Evolutionary conservation across 2,113 vertebrate genomes (phyloP), one percentile per base, ranked within the genome.

Genomic region (Australoheros scitulus): DNA sequence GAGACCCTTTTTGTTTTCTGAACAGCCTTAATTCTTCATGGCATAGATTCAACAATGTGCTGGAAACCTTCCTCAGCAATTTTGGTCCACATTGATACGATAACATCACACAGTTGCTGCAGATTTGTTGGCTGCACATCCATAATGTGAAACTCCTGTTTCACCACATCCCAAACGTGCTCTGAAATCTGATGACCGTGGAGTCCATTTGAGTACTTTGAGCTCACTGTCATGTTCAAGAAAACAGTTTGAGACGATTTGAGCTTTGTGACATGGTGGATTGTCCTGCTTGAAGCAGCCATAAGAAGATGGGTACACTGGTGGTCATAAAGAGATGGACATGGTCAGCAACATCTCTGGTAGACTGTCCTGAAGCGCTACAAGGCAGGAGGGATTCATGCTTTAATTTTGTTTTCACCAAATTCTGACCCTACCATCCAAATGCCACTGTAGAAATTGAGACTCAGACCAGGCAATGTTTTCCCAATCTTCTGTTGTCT

Each of bases 61-160:
- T 68, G 41, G 41, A 18, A 26, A 41, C 22, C 26, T 68, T 68
- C 47, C 41, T 1, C 47, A 29, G 22, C 50, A 5, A 0, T 4
- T 24, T 47, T 4, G 2, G 1, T 70, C 64, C 47, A 11, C 18
- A 50, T 22, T 18, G 64, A 50, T n/a, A 50, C 4, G 0, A 68
- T 29, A 50, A 14, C 41, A 70, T 11, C 41, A 50, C 15, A 68
- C 14, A 47, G 41, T 24, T 68, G 14, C 41, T 11, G 41, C 1
- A 70, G 14, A 70, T 4, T 4, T 70, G 41, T 70, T 47, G 3
- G 24, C 3, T 29, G 22, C 47, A 70, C 41, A 47, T 50, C 64
- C 41, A 68, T 0, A 14, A 68, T 29, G 41, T 50, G 41, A 0
- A 47, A 47, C 0, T 70, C 22, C 64, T 0, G 1, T 47, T 68